These are phyloP conservation scores for Orientallactaga sibirica DNA, from an alignment of 2,797 vertebrate species.

Conservation along the genomic window DNA sequence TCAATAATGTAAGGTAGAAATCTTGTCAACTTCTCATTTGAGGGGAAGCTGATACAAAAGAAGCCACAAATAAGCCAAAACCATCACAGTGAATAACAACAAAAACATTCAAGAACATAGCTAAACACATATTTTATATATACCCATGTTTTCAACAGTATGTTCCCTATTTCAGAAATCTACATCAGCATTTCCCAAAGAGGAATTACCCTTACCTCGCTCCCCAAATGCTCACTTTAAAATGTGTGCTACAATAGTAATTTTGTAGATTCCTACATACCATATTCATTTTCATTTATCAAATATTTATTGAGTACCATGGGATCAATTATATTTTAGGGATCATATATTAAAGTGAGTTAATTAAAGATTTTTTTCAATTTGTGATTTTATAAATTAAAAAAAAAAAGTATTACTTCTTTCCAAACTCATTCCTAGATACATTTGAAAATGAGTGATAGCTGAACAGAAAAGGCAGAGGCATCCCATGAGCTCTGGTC, in stretches of 20 bases:
- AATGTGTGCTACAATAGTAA: neutral
- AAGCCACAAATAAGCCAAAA: neutral
- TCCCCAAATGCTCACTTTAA: neutral
- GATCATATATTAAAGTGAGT: neutral
- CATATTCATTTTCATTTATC: neutral
- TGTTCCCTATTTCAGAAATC: neutral
- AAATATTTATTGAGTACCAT: neutral
- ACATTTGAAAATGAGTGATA: neutral
- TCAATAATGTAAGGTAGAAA: constrained; percentile 17
- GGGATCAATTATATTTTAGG: neutral
- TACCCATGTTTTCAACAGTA: neutral
- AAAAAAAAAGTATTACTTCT: neutral
- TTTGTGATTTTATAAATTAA: neutral
- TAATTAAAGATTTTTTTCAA: neutral
- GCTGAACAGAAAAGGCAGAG: neutral
- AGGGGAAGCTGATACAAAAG: neutral
- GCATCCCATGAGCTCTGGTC: neutral
- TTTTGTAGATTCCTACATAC: neutral
- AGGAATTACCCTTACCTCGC: neutral
- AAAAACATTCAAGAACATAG: neutral
- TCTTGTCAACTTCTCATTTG: neutral
- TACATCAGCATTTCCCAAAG: neutral
- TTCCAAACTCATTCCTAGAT: neutral
- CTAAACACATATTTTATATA: neutral
- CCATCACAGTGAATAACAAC: neutral